phyloP scores from a whole-genome alignment of 2,888 invertebrate genomes.

The Dermolepida albohirtum region DNA sequence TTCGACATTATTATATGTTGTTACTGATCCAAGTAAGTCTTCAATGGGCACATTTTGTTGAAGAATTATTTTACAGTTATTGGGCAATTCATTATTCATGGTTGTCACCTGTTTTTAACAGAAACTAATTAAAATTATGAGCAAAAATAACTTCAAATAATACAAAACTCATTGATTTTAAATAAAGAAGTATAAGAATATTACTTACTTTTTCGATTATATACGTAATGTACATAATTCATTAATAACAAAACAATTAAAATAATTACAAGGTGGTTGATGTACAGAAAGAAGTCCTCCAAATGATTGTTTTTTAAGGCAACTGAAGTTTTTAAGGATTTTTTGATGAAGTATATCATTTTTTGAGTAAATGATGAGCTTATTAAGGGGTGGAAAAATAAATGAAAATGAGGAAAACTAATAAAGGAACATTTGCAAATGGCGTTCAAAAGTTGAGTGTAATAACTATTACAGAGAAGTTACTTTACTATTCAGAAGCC shows the following conservation, averaged over 20 bases:
- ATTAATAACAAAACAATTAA: too few species aligned
- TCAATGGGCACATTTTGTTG: conserved; percentile 58
- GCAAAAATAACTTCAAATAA: not conserved
- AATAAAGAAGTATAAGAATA: too few species aligned
- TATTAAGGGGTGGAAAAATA: not conserved
- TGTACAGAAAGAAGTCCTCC: not conserved
- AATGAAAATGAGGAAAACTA: conserved; percentile 15
- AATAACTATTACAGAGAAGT: conserved; percentile 1
- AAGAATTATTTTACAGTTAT: conserved; percentile 45
- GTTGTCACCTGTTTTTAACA: conserved; percentile 19
- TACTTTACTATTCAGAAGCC: not conserved
- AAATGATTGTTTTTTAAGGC: not conserved
- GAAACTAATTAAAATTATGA: not conserved
- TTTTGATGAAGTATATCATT: not conserved
- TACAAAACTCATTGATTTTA: too few species aligned
- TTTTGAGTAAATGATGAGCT: not conserved
- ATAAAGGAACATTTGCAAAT: conserved; percentile 27
- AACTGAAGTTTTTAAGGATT: not conserved
- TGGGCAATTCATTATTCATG: conserved; percentile 44
- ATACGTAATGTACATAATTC: too few species aligned
- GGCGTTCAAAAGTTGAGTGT: conserved; percentile 11
- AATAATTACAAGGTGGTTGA: too few species aligned
- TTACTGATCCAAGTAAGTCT: conserved; percentile 77
- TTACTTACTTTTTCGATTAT: too few species aligned
- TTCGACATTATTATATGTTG: conserved; percentile 68